These are phyloP conservation scores for Rhopalosiphum padi DNA, from an alignment of 1,140 invertebrate genomes.

Conservation along the genomic window DNA sequence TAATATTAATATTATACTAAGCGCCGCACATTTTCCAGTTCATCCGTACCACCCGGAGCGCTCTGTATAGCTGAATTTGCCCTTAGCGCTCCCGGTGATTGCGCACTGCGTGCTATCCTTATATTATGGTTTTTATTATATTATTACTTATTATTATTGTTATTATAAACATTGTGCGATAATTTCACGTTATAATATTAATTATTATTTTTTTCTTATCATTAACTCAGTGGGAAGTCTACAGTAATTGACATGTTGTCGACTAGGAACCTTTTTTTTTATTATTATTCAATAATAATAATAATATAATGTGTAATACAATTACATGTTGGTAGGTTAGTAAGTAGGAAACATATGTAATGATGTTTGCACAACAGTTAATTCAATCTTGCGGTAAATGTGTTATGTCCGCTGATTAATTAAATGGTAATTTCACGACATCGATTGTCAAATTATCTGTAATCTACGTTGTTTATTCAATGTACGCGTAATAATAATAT, in stretches of 20 bases:
- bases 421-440: background rate
- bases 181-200: background rate
- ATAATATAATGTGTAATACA: background rate
- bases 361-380: background rate
- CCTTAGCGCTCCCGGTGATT: slow-evolving; percentile 8
- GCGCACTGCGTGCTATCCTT: background rate
- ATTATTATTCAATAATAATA: background rate
- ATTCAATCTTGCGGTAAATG: background rate
- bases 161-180: background rate
- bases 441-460: background rate
- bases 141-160: no score
- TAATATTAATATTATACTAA: background rate
- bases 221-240: background rate
- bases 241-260: slow-evolving; percentile 7
- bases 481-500: background rate
- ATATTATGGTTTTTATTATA: background rate
- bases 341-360: background rate
- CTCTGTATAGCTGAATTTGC: background rate
- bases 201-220: background rate
- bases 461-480: background rate
- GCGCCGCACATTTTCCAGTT: background rate
- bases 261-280: background rate
- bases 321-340: background rate
- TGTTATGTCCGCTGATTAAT: background rate
- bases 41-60: slow-evolving; percentile 29